Conservation (phyloP, 2,113 vertebrate species). For the Erpornis zantholeuca region DNA sequence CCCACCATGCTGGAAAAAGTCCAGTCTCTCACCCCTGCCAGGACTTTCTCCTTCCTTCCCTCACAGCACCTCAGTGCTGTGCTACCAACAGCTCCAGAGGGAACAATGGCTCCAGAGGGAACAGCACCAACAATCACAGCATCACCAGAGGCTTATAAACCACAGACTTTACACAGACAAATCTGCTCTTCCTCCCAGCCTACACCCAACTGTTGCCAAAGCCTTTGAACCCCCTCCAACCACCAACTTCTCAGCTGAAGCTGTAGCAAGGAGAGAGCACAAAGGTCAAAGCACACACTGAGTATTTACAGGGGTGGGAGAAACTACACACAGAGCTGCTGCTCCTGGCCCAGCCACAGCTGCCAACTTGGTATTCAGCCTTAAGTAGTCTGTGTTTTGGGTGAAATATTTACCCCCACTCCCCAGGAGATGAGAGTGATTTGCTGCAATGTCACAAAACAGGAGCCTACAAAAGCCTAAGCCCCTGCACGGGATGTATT, state of each 20-base stretch:
- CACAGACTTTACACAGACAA: background rate
- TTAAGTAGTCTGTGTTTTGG: background rate
- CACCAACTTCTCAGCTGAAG: background rate
- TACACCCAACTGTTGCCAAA: background rate
- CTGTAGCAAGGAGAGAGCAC: background rate
- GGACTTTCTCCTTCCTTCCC: background rate
- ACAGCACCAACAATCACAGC: background rate
- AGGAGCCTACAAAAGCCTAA: background rate
- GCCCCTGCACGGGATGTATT: background rate
- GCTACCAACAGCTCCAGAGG: background rate
- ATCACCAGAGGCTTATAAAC: background rate
- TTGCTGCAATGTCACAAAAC: background rate
- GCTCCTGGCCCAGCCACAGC: background rate
- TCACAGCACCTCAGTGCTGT: background rate
- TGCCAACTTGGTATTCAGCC: background rate
- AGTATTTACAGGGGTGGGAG: background rate
- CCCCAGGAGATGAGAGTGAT: background rate
- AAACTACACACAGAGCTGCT: background rate
- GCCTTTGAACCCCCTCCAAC: background rate
- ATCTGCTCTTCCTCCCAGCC: background rate
- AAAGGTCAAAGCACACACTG: background rate
- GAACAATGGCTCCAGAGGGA: background rate
- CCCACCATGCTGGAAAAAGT: background rate
- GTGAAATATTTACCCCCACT: background rate
- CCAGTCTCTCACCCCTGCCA: background rate